Evolutionary conservation across 2,113 vertebrate species (phyloP), one percentile per base, ranked within the genome.

Genomic region (Sarotherodon lohbergeri): DNA sequence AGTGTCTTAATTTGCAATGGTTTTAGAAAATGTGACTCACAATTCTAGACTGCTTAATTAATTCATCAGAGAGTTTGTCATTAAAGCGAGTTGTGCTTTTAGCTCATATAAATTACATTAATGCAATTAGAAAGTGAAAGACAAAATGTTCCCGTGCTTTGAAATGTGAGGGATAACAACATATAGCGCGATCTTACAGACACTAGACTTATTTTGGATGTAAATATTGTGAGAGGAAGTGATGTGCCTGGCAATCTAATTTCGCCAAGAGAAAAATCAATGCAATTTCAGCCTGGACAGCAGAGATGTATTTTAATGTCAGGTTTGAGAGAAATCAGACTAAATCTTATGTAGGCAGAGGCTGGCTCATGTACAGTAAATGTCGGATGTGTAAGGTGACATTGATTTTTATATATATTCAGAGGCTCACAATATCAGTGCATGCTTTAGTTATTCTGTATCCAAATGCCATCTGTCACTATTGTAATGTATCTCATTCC

Each of bases 361-460:
- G 36, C 43, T 34, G 61, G 11, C 39, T 59, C 22, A 22, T 52
- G 50, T 57, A 61, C 17, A 78, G 46, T 43, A 81, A 90, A 81
- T 87, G 66, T 52, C 17, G 46, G 5, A 39, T n/a, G 34, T 79
- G 76, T 80, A 81, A 87, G n/a, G 22, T 89, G 43, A 86, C 39
- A 84, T 63, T 83, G 84, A 85, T 87, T 86, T 83, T 36, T 63
- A 78, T 79, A 88, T 34, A 83, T 66, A 79, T 81, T 73, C 54
- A 57, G 73, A 22, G 29, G 83, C 81, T 93, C 55, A 86, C 19
- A 63, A 39, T 81, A 90, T 86, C 54, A 63, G n/a, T 50, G 76
- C 32, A 82, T 86, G 71, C 34, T 93, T 63, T 87, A 82, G 88
- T 93, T 91, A 88, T 92, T 93, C 50, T 83, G 27, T 22, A 32